A percentile compares a stretch with the other conserved stretches of the same genome.
phyloP scores from a whole-genome alignment of 2,113 vertebrate genomes.

The Myrmecophaga tridactyla region DNA sequence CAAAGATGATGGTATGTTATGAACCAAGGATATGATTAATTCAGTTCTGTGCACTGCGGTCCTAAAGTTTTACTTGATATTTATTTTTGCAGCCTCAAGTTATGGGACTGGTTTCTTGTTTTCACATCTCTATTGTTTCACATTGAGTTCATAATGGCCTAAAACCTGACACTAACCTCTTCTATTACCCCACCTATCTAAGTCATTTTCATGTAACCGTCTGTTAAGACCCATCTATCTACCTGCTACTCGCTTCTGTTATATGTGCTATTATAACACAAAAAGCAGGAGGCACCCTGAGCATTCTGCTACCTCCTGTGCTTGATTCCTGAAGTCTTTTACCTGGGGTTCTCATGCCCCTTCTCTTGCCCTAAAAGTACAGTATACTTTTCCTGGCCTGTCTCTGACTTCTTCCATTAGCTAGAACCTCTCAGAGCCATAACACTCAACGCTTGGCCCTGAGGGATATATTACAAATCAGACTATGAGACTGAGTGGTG shows the following conservation, averaged over 20 bases:
- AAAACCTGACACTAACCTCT: neutral
- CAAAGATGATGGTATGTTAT: neutral
- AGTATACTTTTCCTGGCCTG: neutral
- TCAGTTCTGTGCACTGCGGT: neutral
- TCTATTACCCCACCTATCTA: neutral
- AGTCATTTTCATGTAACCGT: neutral
- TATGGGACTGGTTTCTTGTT: neutral
- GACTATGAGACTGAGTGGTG: neutral
- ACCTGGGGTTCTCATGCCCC: neutral
- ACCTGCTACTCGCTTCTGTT: neutral
- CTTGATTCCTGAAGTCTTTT: neutral
- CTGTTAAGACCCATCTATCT: neutral
- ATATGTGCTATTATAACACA: neutral
- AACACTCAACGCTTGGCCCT: neutral
- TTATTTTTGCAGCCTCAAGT: neutral
- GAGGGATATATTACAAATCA: neutral
- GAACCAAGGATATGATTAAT: neutral
- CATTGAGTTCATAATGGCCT: neutral
- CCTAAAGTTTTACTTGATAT: neutral
- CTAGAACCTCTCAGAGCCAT: neutral
- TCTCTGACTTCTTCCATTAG: neutral
- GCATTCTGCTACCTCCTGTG: neutral
- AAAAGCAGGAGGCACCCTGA: too few species aligned
- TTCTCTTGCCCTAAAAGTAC: neutral
- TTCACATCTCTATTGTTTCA: neutral